Evolutionary conservation across 2,113 vertebrate species (phyloP).

Genomic region (Raja brachyura): DNA sequence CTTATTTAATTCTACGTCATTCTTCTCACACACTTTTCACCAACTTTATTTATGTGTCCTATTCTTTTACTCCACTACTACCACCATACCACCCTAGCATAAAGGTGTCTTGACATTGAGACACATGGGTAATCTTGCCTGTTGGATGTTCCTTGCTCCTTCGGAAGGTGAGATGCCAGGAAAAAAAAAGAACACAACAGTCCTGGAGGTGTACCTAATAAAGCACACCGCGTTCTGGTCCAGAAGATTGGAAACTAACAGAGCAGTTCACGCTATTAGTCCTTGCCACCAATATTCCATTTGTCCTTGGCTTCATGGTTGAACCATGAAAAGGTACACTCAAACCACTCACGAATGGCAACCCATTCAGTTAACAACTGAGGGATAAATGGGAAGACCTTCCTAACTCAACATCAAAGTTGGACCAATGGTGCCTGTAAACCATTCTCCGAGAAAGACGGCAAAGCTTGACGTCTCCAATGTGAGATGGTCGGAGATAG

Average conservation of each 20-base stretch:
- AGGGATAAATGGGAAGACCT: too few relatives aligned
- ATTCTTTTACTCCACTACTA: neutral
- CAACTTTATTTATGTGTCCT: neutral
- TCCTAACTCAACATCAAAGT: too few relatives aligned
- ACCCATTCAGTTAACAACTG: too few relatives aligned
- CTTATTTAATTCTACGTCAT: neutral
- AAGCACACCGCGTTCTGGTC: neutral
- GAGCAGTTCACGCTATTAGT: neutral
- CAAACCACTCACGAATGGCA: too few relatives aligned
- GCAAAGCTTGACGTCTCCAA: neutral
- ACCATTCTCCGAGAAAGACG: neutral
- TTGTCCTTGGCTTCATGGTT: neutral
- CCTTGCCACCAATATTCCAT: too few relatives aligned
- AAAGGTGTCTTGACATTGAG: neutral
- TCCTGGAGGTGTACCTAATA: neutral
- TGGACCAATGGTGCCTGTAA: neutral
- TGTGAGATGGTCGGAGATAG: neutral
- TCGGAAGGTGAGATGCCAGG: neutral
- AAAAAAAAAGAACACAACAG: neutral
- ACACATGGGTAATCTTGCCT: neutral
- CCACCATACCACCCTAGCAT: neutral
- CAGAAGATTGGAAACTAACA: neutral
- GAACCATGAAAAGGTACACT: too few relatives aligned
- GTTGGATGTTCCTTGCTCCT: neutral
- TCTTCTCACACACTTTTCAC: neutral